phyloP scores from a whole-genome alignment of 1,140 invertebrate species.

The Atopsyche davidsoni region DNA sequence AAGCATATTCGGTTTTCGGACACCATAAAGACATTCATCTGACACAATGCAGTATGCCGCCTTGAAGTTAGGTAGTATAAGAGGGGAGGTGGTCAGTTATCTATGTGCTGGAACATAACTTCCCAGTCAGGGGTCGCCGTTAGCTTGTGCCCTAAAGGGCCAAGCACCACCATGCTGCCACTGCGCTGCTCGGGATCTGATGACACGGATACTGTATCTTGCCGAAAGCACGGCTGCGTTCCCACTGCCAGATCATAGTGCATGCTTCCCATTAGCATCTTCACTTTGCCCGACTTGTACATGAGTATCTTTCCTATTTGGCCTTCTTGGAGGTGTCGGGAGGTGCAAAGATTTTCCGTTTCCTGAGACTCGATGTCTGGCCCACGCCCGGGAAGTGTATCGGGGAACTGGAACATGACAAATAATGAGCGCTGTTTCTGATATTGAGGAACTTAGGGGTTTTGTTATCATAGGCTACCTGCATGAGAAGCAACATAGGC shows the following conservation, averaged over 20 bases:
- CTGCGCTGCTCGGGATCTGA: constrained; percentile 34
- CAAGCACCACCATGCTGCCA: constrained; percentile 37
- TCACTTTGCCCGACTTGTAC: constrained; percentile 50
- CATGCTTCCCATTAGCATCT: constrained; percentile 48
- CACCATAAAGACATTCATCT: no score
- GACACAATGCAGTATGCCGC: no score
- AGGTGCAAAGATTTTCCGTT: constrained; percentile 34
- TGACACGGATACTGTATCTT: constrained; percentile 38
- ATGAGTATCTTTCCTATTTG: constrained; percentile 51
- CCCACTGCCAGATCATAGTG: constrained; percentile 48
- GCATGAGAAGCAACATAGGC: constrained; percentile 39
- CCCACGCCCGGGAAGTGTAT: constrained; percentile 44
- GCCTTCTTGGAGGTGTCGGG: constrained; percentile 49
- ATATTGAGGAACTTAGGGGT: neutral
- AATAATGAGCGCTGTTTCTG: no score
- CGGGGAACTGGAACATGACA: constrained; percentile 39
- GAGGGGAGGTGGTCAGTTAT: no score
- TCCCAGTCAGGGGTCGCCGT: constrained; percentile 42
- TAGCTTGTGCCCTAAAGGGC: constrained; percentile 39
- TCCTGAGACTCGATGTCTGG: constrained; percentile 26
- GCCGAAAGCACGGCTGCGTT: constrained; percentile 38
- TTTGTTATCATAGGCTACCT: constrained; percentile 31
- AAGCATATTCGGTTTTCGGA: no score
- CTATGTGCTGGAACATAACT: constrained; percentile 37
- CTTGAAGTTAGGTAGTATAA: no score